Conservation (phyloP, 1,140 invertebrate genomes). For the Capitella teleta region DNA sequence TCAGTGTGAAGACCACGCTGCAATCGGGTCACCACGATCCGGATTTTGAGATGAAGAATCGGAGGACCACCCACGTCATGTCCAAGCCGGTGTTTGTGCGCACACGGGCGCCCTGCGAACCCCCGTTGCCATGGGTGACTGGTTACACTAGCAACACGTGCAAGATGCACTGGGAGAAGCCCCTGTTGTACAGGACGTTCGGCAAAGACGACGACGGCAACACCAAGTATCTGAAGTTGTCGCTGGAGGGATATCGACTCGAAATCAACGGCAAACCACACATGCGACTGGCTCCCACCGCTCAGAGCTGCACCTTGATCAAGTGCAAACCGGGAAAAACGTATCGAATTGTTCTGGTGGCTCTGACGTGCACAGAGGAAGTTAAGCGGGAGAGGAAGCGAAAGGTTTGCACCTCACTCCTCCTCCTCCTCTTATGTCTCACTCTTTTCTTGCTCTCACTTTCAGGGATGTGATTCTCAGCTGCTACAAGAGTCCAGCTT, state of each 20-base stretch:
- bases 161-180: slow-evolving; percentile 40
- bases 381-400: slow-evolving; percentile 28
- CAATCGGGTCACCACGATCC: slow-evolving; percentile 22
- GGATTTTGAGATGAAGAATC: slow-evolving; percentile 25
- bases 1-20: slow-evolving; percentile 40
- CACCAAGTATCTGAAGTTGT: slow-evolving; percentile 26
- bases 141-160: slow-evolving; percentile 32
- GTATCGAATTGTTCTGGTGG: slow-evolving; percentile 35
- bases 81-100: slow-evolving; percentile 33
- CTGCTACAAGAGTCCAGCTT: too few relatives aligned
- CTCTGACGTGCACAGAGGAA: slow-evolving; percentile 34
- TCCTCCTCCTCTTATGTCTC: slow-evolving; percentile 2
- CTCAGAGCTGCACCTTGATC: slow-evolving; percentile 36
- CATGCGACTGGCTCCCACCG: slow-evolving; percentile 22
- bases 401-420: too few relatives aligned
- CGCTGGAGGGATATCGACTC: slow-evolving; percentile 38
- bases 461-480: too few relatives aligned
- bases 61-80: slow-evolving; percentile 35
- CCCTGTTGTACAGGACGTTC: slow-evolving; percentile 27
- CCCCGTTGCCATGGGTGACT: slow-evolving; percentile 26
- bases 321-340: slow-evolving; percentile 39
- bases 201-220: slow-evolving; percentile 29
- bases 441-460: too few relatives aligned
- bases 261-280: slow-evolving; percentile 41
- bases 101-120: slow-evolving; percentile 34